phyloP scores from a whole-genome alignment of 2,797 vertebrate species.

The Epinephelus malabaricus region DNA sequence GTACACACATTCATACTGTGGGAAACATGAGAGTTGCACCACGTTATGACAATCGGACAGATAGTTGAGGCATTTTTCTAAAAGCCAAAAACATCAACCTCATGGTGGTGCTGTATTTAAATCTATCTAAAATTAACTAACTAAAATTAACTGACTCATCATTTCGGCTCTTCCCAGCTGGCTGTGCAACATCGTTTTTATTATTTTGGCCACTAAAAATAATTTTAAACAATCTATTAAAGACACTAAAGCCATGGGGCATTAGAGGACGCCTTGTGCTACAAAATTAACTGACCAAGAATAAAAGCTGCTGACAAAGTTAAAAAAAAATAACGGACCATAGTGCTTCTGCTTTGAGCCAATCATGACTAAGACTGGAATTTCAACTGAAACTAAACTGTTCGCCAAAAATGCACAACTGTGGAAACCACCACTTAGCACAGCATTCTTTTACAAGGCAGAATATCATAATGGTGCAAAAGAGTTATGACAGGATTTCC shows the following conservation, averaged over 20 bases:
- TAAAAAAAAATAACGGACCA: not conserved
- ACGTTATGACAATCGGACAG: not conserved
- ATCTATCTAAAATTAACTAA: too few relatives aligned
- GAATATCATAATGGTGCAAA: slow-evolving; percentile 37
- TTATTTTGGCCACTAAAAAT: not conserved
- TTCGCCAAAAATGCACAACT: slow-evolving; percentile 44
- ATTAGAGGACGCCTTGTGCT: not conserved
- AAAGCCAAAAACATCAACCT: not conserved
- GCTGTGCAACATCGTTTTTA: not conserved
- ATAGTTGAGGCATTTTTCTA: not conserved
- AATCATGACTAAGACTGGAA: slow-evolving; percentile 34
- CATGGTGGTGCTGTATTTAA: not conserved
- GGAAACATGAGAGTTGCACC: not conserved
- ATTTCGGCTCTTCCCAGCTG: not conserved
- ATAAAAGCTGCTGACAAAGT: not conserved
- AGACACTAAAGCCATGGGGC: not conserved
- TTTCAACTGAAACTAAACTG: slow-evolving; percentile 23
- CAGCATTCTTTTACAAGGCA: slow-evolving; percentile 17
- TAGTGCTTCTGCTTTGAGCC: not conserved
- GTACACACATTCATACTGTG: not conserved
- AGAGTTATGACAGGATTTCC: slow-evolving; percentile 71
- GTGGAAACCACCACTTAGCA: slow-evolving; percentile 59
- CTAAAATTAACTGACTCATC: not conserved
- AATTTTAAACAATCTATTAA: not conserved
- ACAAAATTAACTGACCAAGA: not conserved